A percentile compares a stretch with the other conserved stretches of the same genome.
Evolutionary conservation across 2,888 invertebrate genomes (phyloP).

Genomic region (Clitarchus hookeri): DNA sequence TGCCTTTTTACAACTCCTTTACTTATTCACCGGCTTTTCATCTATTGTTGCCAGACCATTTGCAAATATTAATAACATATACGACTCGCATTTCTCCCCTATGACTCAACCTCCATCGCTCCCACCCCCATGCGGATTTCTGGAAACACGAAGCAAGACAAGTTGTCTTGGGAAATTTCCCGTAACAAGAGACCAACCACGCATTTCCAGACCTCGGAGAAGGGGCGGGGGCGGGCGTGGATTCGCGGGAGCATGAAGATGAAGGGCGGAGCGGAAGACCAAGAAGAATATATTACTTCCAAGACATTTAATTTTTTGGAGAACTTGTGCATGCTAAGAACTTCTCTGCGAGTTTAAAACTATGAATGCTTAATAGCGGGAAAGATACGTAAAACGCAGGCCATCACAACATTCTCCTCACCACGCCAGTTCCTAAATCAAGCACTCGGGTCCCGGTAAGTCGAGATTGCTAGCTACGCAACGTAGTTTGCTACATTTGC

Average conservation of each 20-base stretch:
- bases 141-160: not conserved
- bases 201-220: not conserved
- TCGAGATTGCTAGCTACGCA: not conserved
- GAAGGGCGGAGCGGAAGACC: not conserved
- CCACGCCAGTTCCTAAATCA: not conserved
- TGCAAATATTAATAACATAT: conserved; percentile 24
- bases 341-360: conserved; percentile 15
- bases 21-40: conserved; percentile 1
- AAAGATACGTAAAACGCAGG: not conserved
- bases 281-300: conserved; percentile 21
- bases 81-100: conserved; percentile 18
- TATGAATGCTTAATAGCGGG: not conserved
- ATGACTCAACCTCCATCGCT: not conserved
- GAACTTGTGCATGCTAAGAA: conserved; percentile 24
- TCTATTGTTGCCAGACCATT: not conserved
- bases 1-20: conserved; percentile 1
- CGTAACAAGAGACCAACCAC: not conserved
- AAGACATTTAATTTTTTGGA: conserved; percentile 20
- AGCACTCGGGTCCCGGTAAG: not conserved
- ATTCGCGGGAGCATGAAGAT: not conserved
- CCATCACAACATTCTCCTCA: not conserved
- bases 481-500: too few species aligned
- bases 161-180: not conserved
- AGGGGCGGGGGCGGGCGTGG: not conserved
- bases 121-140: not conserved